phyloP scores from a whole-genome alignment of 2,888 invertebrate genomes.

The Phengaris arion region DNA sequence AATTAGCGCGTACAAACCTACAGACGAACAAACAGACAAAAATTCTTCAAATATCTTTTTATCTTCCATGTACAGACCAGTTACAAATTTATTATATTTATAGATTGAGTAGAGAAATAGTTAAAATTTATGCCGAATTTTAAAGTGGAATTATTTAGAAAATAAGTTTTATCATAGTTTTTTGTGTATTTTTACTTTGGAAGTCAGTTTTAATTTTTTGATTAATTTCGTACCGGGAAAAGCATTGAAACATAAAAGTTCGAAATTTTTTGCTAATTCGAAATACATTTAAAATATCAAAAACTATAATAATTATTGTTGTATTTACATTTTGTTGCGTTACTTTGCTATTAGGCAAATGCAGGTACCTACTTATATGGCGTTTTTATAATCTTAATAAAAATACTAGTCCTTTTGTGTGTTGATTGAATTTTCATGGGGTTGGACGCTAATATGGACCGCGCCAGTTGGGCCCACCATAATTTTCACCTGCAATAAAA shows the following conservation, averaged over 20 bases:
- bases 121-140: no score
- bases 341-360: background rate
- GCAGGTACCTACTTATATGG: background rate
- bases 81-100: no score
- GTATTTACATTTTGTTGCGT: slow-evolving; percentile 8
- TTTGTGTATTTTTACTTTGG: no score
- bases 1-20: no score
- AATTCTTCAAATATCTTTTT: no score
- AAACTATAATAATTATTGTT: background rate
- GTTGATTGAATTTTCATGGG: slow-evolving; percentile 46
- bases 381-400: background rate
- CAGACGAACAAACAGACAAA: no score
- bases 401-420: slow-evolving; percentile 28
- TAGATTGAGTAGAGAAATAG: no score
- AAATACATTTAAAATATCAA: slow-evolving; percentile 18
- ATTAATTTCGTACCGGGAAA: background rate
- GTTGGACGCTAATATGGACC: slow-evolving; percentile 60
- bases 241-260: no score
- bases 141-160: no score
- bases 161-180: no score
- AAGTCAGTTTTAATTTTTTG: no score
- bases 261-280: slow-evolving; percentile 21
- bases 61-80: no score
- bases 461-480: slow-evolving; percentile 64
- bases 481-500: slow-evolving; percentile 63